These are phyloP conservation scores for Lysandra bellargus DNA, from an alignment of 2,888 invertebrate species.

Conservation along the genomic window DNA sequence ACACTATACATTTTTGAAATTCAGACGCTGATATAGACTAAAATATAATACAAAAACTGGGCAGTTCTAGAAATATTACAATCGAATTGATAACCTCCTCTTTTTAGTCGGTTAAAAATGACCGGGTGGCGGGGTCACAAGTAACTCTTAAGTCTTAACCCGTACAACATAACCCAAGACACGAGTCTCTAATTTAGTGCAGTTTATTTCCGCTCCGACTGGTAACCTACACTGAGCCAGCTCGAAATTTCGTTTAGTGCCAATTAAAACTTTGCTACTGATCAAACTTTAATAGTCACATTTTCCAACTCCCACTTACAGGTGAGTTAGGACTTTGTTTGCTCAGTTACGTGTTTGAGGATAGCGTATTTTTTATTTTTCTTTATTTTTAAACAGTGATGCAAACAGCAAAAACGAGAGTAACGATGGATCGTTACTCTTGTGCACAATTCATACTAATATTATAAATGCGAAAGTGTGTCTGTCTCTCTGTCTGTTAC, in stretches of 20 bases:
- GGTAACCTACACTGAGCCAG: slow-evolving; percentile 56
- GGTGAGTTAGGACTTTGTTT: slow-evolving; percentile 10
- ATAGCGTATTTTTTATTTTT: background rate
- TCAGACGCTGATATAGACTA: too few relatives aligned
- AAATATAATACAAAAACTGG: too few relatives aligned
- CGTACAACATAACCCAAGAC: slow-evolving; percentile 18
- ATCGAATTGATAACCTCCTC: too few relatives aligned
- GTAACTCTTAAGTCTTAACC: background rate
- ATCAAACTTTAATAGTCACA: slow-evolving; percentile 73
- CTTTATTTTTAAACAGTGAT: background rate
- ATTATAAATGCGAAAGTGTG: too few relatives aligned
- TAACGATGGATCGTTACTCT: too few relatives aligned
- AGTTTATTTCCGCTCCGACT: slow-evolving; percentile 53
- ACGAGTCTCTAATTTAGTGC: slow-evolving; percentile 20
- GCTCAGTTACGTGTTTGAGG: background rate
- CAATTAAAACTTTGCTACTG: slow-evolving; percentile 75
- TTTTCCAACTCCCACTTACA: slow-evolving; percentile 45
- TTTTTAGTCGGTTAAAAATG: too few relatives aligned
- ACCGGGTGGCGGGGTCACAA: background rate
- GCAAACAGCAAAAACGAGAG: background rate
- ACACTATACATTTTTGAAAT: too few relatives aligned
- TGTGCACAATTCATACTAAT: too few relatives aligned
- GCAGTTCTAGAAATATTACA: too few relatives aligned
- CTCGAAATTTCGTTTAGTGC: slow-evolving; percentile 67
- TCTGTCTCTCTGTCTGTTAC: too few relatives aligned